Percentiles rank a stretch among this genome's conserved stretches.
These are phyloP conservation scores for Poeciliopsis prolifica DNA, from an alignment of 2,113 vertebrate species.

Conservation along the genomic window DNA sequence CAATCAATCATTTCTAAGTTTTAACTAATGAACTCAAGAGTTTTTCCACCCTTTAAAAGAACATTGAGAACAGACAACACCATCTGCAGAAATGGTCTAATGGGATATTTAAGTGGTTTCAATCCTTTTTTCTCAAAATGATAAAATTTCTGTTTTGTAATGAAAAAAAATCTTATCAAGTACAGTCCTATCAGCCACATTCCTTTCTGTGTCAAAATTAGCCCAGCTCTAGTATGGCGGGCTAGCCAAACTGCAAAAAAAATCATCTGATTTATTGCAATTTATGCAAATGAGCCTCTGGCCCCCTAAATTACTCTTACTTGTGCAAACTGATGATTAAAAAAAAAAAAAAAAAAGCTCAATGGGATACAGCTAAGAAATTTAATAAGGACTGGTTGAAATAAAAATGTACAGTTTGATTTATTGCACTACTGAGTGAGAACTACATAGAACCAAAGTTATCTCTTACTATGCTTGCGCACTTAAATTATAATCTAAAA, in stretches of 20 bases:
- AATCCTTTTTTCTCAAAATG: too few species aligned
- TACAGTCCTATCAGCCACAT: background rate
- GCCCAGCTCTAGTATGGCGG: background rate
- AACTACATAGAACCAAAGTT: background rate
- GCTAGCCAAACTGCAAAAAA: background rate
- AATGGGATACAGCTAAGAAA: too few species aligned
- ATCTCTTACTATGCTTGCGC: conserved; percentile 43
- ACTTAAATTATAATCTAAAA: conserved; percentile 53
- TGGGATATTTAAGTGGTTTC: too few species aligned
- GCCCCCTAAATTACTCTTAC: background rate
- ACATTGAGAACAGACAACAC: too few species aligned
- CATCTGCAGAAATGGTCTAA: too few species aligned
- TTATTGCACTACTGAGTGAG: background rate
- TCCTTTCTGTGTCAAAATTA: background rate
- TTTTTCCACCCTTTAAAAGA: too few species aligned
- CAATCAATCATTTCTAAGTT: too few species aligned
- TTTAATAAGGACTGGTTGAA: too few species aligned
- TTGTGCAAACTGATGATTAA: background rate
- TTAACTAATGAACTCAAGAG: too few species aligned
- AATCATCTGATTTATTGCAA: background rate
- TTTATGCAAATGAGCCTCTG: background rate
- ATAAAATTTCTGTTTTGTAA: too few species aligned
- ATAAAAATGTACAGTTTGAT: too few species aligned
- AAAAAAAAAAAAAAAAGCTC: background rate
- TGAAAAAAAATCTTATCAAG: too few species aligned